A percentile compares a stretch with the other conserved stretches of the same genome.
These are phyloP conservation scores for Pseudomyrmex gracilis DNA, from an alignment of 1,140 invertebrate genomes.

Conservation along the genomic window DNA sequence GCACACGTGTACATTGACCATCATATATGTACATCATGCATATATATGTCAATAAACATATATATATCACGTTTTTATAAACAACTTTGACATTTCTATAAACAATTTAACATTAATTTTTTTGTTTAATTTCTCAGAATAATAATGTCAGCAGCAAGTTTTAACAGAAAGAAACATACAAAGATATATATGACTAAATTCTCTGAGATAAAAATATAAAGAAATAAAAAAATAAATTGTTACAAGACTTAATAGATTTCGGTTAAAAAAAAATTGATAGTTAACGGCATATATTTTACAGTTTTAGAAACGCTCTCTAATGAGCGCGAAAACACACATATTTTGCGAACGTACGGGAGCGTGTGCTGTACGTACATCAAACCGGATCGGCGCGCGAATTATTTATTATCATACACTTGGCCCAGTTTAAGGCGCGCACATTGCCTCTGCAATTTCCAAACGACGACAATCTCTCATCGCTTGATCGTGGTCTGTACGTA, in stretches of 20 bases:
- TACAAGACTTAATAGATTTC: neutral
- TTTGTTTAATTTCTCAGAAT: too few relatives aligned
- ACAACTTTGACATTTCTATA: neutral
- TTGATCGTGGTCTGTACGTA: neutral
- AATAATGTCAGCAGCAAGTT: too few relatives aligned
- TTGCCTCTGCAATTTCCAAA: conserved; percentile 57
- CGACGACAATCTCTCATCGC: conserved; percentile 15
- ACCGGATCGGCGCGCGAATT: conserved; percentile 67
- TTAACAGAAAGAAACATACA: too few relatives aligned
- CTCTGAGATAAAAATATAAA: too few relatives aligned
- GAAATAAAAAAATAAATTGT: too few relatives aligned
- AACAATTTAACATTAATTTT: too few relatives aligned
- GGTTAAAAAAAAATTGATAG: neutral
- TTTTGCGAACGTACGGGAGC: neutral
- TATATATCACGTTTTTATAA: neutral
- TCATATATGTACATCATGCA: conserved; percentile 26
- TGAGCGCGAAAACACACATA: neutral
- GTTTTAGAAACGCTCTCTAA: conserved; percentile 20
- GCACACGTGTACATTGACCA: neutral
- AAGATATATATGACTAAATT: too few relatives aligned
- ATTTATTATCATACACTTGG: conserved; percentile 77
- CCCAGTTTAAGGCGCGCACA: conserved; percentile 70
- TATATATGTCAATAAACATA: neutral
- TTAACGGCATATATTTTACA: neutral
- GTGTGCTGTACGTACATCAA: conserved; percentile 41